phyloP scores from a whole-genome alignment of 2,888 invertebrate genomes.

The Spodoptera picta region DNA sequence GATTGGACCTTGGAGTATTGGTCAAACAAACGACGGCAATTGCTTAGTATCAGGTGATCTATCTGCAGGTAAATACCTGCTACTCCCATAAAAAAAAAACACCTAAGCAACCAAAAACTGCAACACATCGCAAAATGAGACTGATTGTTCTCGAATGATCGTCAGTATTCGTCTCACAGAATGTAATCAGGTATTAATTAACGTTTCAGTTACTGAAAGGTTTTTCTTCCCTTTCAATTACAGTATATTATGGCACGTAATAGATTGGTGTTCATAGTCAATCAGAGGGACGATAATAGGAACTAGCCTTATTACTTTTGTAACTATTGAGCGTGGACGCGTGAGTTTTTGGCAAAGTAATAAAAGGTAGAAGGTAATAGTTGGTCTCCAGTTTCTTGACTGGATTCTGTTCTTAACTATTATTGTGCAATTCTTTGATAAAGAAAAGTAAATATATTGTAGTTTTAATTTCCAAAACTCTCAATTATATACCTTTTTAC shows the following conservation, averaged over 20 bases:
- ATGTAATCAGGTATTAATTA: slow-evolving; percentile 60
- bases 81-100: no score
- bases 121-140: no score
- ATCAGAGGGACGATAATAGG: slow-evolving; percentile 63
- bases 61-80: no score
- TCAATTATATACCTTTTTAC: no score
- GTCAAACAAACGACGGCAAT: no score
- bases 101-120: no score
- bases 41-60: no score
- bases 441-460: not conserved
- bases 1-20: no score
- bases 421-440: no score
- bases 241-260: slow-evolving; percentile 44
- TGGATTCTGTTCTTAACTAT: no score
- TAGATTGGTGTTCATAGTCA: slow-evolving; percentile 58
- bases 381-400: no score
- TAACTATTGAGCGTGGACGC: slow-evolving; percentile 32
- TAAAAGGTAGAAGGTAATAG: not conserved
- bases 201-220: slow-evolving; percentile 51
- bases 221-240: slow-evolving; percentile 54
- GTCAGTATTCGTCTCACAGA: slow-evolving; percentile 26
- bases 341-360: slow-evolving; percentile 15
- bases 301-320: slow-evolving; percentile 54
- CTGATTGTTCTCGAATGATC: not conserved
- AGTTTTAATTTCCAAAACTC: no score